These are phyloP conservation scores for Cheilosia vernalis DNA, from an alignment of 2,888 invertebrate species.

Conservation along the genomic window DNA sequence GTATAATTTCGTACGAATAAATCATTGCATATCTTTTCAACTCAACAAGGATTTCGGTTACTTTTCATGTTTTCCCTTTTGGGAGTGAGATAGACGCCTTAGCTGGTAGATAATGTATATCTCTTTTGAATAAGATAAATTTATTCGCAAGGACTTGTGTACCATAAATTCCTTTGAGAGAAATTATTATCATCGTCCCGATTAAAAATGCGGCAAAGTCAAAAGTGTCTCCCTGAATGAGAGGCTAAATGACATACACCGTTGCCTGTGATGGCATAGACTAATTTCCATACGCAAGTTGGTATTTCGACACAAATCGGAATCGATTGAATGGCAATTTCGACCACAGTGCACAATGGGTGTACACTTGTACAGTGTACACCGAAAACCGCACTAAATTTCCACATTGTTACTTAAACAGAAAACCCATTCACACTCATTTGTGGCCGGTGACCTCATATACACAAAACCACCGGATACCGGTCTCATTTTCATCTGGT, in stretches of 20 bases:
- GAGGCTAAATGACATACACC: not conserved
- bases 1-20: slow-evolving; percentile 25
- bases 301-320: not conserved
- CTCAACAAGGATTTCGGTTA: slow-evolving; percentile 28
- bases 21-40: slow-evolving; percentile 28
- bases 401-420: slow-evolving; percentile 33
- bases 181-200: not conserved
- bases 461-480: slow-evolving; percentile 16
- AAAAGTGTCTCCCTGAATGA: not conserved
- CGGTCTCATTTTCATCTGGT: slow-evolving; percentile 29
- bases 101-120: slow-evolving; percentile 16
- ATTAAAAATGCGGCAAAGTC: not conserved
- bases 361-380: too few relatives aligned
- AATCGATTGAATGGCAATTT: slow-evolving; percentile 19
- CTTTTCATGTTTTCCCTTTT: slow-evolving; percentile 13
- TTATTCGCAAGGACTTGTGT: not conserved
- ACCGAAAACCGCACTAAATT: slow-evolving; percentile 11
- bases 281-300: not conserved
- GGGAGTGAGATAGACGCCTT: slow-evolving; percentile 2
- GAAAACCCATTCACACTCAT: slow-evolving; percentile 41
- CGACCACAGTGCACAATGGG: not conserved
- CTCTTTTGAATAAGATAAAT: slow-evolving; percentile 19
- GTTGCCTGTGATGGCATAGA: not conserved
- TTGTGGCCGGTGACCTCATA: slow-evolving; percentile 31
- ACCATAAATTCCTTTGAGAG: slow-evolving; percentile 2